Evolutionary conservation across 2,113 vertebrate species (phyloP).

Genomic region (Spea bombifrons): DNA sequence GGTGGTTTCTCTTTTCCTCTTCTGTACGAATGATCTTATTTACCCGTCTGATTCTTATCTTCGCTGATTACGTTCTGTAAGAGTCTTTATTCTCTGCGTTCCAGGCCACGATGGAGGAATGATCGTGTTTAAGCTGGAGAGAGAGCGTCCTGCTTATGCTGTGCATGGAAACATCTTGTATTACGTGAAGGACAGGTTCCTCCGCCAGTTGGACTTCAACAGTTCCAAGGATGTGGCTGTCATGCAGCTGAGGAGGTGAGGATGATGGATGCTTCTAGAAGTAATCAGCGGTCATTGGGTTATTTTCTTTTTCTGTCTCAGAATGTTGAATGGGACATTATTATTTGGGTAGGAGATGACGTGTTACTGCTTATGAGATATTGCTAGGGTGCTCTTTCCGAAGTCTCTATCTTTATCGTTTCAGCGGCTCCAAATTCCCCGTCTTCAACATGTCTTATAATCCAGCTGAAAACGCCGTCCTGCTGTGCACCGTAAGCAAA

Average conservation of each 20-base stretch:
- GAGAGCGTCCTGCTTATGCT: slow-evolving; percentile 88
- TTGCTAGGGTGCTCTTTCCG: too few relatives aligned
- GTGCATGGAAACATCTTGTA: slow-evolving; percentile 88
- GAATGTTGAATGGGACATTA: too few relatives aligned
- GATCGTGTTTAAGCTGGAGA: slow-evolving; percentile 95
- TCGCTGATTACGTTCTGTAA: neutral
- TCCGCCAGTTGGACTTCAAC: slow-evolving; percentile 91
- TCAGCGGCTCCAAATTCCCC: slow-evolving; percentile 92
- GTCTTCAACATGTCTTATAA: slow-evolving; percentile 98
- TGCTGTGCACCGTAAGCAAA: slow-evolving; percentile 83
- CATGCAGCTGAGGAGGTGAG: slow-evolving; percentile 91
- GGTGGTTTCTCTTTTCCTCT: too few relatives aligned
- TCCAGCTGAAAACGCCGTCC: slow-evolving; percentile 90
- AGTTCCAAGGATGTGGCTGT: slow-evolving; percentile 93
- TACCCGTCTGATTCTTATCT: too few relatives aligned
- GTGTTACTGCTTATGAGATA: too few relatives aligned
- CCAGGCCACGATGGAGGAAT: slow-evolving; percentile 92
- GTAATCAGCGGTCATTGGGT: too few relatives aligned
- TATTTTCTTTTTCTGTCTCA: too few relatives aligned
- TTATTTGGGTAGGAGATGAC: too few relatives aligned
- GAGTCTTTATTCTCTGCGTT: neutral
- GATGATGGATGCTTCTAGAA: neutral
- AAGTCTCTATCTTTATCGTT: neutral
- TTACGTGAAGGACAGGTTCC: slow-evolving; percentile 92
- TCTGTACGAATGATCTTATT: too few relatives aligned